phyloP scores from a whole-genome alignment of 1,140 invertebrate genomes.

The Pseudobourletiella spinata region DNA sequence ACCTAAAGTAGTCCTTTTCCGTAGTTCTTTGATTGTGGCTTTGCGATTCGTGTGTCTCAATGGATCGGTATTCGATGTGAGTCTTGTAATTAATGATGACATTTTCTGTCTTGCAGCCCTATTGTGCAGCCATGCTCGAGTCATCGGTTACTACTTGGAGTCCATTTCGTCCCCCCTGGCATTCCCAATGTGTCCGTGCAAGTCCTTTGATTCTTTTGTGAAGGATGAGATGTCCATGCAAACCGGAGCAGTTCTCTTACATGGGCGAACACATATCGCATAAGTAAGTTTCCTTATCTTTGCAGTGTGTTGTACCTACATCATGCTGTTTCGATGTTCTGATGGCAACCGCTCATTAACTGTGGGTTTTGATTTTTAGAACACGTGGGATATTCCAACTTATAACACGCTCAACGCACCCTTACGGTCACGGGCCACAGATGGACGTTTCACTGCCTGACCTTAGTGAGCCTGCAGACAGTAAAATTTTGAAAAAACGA shows the following conservation, averaged over 20 bases:
- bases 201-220: slow-evolving; percentile 13
- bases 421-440: slow-evolving; percentile 13
- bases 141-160: slow-evolving; percentile 19
- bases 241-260: slow-evolving; percentile 1
- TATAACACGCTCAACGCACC: neutral
- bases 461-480: neutral
- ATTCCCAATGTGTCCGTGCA: slow-evolving; percentile 19
- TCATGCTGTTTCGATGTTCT: neutral
- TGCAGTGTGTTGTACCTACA: neutral
- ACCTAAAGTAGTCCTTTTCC: neutral
- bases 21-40: neutral
- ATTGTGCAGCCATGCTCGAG: slow-evolving; percentile 15
- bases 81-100: slow-evolving; percentile 1
- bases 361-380: slow-evolving; percentile 7
- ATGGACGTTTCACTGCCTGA: slow-evolving; percentile 7
- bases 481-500: neutral
- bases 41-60: too few relatives aligned
- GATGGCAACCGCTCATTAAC: neutral
- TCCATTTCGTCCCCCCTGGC: slow-evolving; percentile 17
- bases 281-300: slow-evolving; percentile 9
- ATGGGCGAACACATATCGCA: slow-evolving; percentile 25
- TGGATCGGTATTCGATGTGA: too few relatives aligned
- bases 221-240: slow-evolving; percentile 15
- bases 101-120: slow-evolving; percentile 12
- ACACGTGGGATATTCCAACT: slow-evolving; percentile 14